phyloP scores from a whole-genome alignment of 1,140 invertebrate genomes.

The Bemisia tabaci region DNA sequence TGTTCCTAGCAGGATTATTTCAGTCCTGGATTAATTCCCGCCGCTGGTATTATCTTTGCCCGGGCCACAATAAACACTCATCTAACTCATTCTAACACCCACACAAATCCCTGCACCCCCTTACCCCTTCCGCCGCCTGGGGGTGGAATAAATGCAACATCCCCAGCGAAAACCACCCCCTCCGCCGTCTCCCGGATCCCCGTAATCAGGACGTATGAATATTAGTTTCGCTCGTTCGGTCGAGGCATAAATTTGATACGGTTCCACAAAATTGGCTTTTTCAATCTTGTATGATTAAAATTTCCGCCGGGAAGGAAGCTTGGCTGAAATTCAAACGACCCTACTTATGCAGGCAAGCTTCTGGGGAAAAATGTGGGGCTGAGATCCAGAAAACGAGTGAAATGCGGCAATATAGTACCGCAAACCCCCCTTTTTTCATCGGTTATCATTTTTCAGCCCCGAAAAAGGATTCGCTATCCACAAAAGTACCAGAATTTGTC shows the following conservation, averaged over 20 bases:
- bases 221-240: neutral
- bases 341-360: no score
- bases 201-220: neutral
- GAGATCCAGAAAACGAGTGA: no score
- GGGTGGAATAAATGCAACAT: neutral
- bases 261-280: neutral
- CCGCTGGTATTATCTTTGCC: neutral
- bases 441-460: no score
- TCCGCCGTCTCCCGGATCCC: neutral
- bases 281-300: neutral
- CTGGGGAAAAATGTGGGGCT: no score
- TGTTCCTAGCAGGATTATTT: neutral
- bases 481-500: no score
- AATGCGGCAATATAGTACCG: no score
- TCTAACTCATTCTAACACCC: neutral
- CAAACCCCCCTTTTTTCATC: no score
- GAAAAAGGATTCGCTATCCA: no score
- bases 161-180: neutral
- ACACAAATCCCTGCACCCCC: neutral
- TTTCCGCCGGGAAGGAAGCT: no score
- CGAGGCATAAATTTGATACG: neutral
- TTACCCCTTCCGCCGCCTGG: neutral
- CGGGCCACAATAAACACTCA: neutral
- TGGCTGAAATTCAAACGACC: no score
- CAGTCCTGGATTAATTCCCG: neutral